phyloP scores from a whole-genome alignment of 2,888 invertebrate species.

The Atethmia centrago region DNA sequence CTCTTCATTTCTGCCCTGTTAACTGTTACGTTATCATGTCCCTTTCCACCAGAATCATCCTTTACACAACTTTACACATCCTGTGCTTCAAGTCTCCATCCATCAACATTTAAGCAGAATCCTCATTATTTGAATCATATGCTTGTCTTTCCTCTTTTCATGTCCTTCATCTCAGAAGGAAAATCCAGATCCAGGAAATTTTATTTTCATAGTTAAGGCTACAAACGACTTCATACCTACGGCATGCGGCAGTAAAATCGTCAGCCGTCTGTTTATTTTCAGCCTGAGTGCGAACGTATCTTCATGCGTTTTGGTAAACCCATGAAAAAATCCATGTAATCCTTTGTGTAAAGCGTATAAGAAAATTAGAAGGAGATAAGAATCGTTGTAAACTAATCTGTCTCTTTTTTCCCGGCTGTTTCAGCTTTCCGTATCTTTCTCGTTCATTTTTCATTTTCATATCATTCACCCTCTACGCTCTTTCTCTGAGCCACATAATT shows the following conservation, averaged over 20 bases:
- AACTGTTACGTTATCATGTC: background rate
- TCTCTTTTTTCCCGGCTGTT: background rate
- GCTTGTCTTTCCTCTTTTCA: too few species aligned
- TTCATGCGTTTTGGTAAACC: constrained; percentile 1
- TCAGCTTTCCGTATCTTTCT: background rate
- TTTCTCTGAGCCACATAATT: constrained; percentile 7
- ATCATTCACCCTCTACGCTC: background rate
- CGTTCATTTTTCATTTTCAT: too few species aligned
- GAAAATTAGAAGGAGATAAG: background rate
- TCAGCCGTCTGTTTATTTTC: constrained; percentile 26
- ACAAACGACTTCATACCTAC: background rate
- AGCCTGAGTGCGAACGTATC: constrained; percentile 1
- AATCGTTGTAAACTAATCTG: background rate
- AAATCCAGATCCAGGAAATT: too few species aligned
- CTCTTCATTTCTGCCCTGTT: background rate
- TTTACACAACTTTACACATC: background rate
- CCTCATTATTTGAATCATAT: background rate
- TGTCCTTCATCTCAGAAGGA: background rate
- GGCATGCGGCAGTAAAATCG: constrained; percentile 22
- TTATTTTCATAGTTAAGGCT: constrained; percentile 3
- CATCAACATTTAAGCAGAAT: background rate
- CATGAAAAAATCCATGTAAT: background rate
- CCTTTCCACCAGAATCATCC: too few species aligned
- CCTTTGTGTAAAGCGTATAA: background rate
- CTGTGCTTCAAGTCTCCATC: background rate